phyloP scores from a whole-genome alignment of 2,113 vertebrate species.

The Mastomys coucha region DNA sequence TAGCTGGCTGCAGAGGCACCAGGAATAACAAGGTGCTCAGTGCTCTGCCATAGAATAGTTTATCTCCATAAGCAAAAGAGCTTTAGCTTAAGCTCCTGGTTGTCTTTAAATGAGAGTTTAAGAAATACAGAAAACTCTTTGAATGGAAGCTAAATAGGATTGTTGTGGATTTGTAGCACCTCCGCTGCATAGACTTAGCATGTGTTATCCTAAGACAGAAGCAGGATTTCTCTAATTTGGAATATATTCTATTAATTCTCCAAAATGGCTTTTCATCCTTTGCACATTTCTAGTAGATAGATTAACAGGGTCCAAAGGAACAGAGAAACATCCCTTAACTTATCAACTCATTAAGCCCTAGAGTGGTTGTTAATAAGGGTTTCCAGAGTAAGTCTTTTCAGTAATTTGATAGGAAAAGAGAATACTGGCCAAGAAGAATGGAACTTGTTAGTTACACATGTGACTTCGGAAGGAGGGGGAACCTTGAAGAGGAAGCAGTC shows the following conservation, averaged over 20 bases:
- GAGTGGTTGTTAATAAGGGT: constrained; percentile 41
- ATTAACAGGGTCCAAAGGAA: constrained; percentile 20
- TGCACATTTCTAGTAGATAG: not conserved
- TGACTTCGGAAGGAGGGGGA: constrained; percentile 19
- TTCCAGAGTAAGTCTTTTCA: constrained; percentile 38
- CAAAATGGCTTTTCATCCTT: not conserved
- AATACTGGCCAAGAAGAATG: constrained; percentile 27
- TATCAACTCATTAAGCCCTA: constrained; percentile 14
- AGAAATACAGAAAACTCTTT: constrained; percentile 41
- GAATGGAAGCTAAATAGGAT: constrained; percentile 18
- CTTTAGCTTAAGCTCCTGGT: constrained; percentile 10
- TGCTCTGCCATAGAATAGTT: not conserved
- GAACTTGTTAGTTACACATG: constrained; percentile 5
- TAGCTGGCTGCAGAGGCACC: not conserved
- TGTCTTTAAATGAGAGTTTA: constrained; percentile 60
- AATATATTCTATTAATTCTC: constrained; percentile 37
- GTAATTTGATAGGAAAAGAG: constrained; percentile 29
- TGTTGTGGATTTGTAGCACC: not conserved
- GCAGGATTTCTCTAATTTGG: constrained; percentile 34
- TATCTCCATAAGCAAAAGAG: constrained; percentile 47
- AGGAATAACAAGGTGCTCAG: constrained; percentile 43
- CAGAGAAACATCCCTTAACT: constrained; percentile 23
- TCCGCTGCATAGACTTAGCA: not conserved
- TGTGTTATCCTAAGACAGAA: not conserved
- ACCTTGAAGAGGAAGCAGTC: not conserved